Conservation (phyloP, 2,888 invertebrate species). For the Pseudanteris insignis region DNA sequence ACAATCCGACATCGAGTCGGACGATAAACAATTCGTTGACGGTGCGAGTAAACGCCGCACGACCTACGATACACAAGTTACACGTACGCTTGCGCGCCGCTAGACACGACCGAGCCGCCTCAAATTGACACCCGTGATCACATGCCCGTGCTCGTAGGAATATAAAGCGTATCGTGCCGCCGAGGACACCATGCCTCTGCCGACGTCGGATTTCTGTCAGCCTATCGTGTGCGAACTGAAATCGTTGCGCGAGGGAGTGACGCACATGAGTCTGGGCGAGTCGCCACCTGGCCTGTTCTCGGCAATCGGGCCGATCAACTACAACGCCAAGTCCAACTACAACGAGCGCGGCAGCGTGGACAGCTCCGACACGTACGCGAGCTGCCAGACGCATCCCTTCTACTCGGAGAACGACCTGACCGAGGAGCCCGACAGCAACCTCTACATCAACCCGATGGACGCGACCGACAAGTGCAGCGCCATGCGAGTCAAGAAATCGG, state of each 20-base stretch:
- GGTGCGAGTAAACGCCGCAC: too few species aligned
- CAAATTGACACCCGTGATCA: conserved; percentile 21
- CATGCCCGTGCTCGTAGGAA: conserved; percentile 71
- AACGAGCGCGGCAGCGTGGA: conserved; percentile 69
- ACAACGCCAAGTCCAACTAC: conserved; percentile 54
- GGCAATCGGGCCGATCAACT: conserved; percentile 24
- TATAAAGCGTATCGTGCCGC: conserved; percentile 92
- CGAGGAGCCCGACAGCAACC: conserved; percentile 80
- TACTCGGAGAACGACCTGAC: conserved; percentile 84
- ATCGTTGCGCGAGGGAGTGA: conserved; percentile 69
- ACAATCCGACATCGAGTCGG: too few species aligned
- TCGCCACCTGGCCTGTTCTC: conserved; percentile 34
- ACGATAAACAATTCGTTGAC: too few species aligned
- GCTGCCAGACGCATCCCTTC: conserved; percentile 95
- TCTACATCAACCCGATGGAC: conserved; percentile 87
- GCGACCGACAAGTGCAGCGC: conserved; percentile 68
- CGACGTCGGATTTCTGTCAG: conserved; percentile 84
- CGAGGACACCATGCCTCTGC: conserved; percentile 86
- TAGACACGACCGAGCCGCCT: too few species aligned
- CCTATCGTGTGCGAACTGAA: conserved; percentile 85
- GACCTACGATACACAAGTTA: too few species aligned
- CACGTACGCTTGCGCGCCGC: too few species aligned
- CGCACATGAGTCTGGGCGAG: conserved; percentile 52
- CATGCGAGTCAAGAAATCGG: conserved; percentile 77
- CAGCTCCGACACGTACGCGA: conserved; percentile 94